Evolutionary conservation across 2,113 vertebrate genomes (phyloP).

Genomic region (Zosterops hypoxanthus): DNA sequence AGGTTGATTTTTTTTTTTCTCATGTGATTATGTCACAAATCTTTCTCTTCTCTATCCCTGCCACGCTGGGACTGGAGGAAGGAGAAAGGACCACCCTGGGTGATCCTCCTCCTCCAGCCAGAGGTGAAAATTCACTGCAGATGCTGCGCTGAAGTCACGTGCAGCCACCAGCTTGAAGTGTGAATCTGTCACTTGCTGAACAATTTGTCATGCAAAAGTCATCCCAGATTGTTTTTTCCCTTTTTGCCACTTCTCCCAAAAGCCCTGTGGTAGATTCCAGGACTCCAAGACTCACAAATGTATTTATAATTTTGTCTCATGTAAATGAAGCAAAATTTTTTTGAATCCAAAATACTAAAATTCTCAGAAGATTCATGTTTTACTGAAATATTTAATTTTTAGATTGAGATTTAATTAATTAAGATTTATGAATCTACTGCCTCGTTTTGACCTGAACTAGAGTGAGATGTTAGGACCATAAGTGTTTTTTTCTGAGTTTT

Average conservation of each 20-base stretch:
- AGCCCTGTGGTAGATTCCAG: neutral
- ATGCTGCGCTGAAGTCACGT: neutral
- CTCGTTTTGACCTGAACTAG: neutral
- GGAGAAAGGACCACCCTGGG: neutral
- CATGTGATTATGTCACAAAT: neutral
- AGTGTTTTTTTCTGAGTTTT: neutral
- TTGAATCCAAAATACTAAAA: neutral
- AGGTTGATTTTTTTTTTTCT: neutral
- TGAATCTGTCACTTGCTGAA: neutral
- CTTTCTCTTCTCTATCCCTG: neutral
- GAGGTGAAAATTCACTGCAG: constrained; percentile 26
- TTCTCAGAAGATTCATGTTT: neutral
- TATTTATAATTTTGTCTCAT: neutral
- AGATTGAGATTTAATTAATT: neutral
- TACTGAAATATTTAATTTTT: neutral
- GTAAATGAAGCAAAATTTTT: neutral
- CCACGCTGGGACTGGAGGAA: neutral
- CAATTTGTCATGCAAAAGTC: neutral
- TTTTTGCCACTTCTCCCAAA: neutral
- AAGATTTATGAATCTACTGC: neutral
- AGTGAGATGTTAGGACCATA: neutral
- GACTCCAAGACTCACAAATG: neutral
- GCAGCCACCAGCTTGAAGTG: neutral
- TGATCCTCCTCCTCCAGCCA: neutral
- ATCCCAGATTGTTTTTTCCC: neutral